A percentile compares a stretch with the other conserved stretches of the same genome.
Evolutionary conservation across 2,113 vertebrate species (phyloP).

Genomic region (Boulengeromyrus knoepffleri): DNA sequence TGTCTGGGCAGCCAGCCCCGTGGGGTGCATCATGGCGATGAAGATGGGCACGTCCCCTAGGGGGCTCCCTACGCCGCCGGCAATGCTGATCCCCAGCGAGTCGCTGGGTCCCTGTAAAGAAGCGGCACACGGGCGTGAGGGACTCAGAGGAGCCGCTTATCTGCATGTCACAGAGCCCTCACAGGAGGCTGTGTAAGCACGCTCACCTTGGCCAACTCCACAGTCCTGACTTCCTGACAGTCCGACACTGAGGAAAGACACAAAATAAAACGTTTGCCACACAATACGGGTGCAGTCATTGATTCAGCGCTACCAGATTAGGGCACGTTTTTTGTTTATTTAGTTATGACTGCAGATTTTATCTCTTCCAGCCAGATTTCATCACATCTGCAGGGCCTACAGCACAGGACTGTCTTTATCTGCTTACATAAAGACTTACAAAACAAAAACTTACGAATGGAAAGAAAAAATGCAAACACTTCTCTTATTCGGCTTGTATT

Average conservation of each 20-base stretch:
- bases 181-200: not conserved
- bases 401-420: not conserved
- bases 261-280: not conserved
- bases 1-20: constrained; percentile 88
- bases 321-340: not conserved
- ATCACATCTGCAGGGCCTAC: not conserved
- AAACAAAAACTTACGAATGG: not conserved
- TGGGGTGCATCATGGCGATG: constrained; percentile 95
- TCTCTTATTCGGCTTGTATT: not conserved
- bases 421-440: not conserved
- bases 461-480: too few species aligned
- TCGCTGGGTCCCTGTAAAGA: constrained; percentile 65
- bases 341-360: not conserved
- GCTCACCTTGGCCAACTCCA: constrained; percentile 85
- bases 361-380: not conserved
- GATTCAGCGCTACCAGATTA: not conserved
- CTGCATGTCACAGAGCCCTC: not conserved
- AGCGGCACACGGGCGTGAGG: constrained; percentile 16
- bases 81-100: constrained; percentile 88
- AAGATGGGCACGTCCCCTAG: constrained; percentile 94
- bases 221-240: constrained; percentile 74
- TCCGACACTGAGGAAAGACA: constrained; percentile 54
- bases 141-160: not conserved
- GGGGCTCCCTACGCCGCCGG: constrained; percentile 91
- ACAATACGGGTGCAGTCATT: constrained; percentile 18